Evolutionary conservation across 2,113 vertebrate genomes (phyloP).

Genomic region (Hippolais icterina): DNA sequence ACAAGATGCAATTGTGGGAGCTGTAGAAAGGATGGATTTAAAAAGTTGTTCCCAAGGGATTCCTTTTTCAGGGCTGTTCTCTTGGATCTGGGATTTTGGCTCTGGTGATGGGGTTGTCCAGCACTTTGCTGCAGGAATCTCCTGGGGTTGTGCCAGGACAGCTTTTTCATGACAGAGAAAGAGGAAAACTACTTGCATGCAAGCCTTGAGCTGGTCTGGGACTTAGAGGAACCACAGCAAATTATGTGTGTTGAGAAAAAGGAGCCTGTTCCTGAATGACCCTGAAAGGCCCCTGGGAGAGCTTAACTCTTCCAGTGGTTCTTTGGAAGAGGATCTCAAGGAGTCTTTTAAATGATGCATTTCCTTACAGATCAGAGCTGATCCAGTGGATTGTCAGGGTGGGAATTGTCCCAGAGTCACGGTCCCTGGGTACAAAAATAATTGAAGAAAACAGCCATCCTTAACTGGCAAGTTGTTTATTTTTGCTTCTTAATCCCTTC

Average conservation of each 20-base stretch:
- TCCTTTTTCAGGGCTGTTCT: not conserved
- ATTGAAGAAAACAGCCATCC: not conserved
- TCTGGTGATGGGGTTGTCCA: not conserved
- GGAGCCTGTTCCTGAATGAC: not conserved
- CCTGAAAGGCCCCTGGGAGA: not conserved
- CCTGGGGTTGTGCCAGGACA: not conserved
- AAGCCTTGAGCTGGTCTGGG: not conserved
- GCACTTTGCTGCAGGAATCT: not conserved
- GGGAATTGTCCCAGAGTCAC: not conserved
- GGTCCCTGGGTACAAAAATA: not conserved
- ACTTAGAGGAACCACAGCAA: not conserved
- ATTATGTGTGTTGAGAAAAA: not conserved
- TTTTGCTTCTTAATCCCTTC: not conserved
- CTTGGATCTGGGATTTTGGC: not conserved
- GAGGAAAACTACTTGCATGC: not conserved
- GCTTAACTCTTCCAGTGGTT: not conserved
- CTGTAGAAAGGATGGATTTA: not conserved
- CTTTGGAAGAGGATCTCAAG: not conserved
- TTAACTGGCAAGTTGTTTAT: not conserved
- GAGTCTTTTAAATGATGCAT: not conserved
- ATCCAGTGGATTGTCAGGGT: not conserved
- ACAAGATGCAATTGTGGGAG: slow-evolving; percentile 21
- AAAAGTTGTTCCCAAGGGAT: not conserved
- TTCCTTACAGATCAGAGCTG: not conserved
- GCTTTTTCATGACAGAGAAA: not conserved